A percentile compares a stretch with the other conserved stretches of the same genome.
Conservation (phyloP, 2,797 vertebrate genomes). For the Oreochromis grahami region DNA sequence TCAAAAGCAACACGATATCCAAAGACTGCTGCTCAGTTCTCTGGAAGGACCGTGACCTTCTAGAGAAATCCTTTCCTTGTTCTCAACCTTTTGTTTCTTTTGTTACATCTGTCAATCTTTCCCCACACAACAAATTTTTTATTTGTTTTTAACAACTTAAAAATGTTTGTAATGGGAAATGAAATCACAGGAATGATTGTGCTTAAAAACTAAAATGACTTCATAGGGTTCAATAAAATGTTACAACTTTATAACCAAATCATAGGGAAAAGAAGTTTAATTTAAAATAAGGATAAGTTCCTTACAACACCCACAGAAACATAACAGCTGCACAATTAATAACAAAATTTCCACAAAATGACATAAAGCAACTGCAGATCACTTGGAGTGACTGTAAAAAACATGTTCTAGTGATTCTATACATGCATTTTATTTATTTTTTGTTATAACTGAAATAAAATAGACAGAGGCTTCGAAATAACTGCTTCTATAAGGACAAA, state of each 20-base stretch:
- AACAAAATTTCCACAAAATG: not conserved
- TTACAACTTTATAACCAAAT: not conserved
- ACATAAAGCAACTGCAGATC: not conserved
- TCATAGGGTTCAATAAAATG: not conserved
- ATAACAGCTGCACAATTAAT: not conserved
- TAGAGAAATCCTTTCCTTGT: not conserved
- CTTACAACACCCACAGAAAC: not conserved
- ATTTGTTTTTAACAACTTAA: not conserved
- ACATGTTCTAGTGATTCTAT: not conserved
- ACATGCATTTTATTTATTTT: accelerated
- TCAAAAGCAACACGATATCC: not conserved
- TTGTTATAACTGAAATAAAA: not conserved
- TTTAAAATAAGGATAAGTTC: not conserved
- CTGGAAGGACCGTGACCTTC: too few relatives aligned
- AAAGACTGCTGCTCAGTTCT: not conserved
- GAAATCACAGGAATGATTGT: not conserved
- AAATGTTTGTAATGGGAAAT: not conserved
- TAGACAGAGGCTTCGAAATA: not conserved
- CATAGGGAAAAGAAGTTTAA: not conserved
- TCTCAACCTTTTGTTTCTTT: not conserved
- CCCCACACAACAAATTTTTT: not conserved
- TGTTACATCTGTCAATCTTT: not conserved
- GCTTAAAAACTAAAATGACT: not conserved
- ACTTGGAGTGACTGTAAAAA: not conserved
- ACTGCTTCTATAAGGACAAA: not conserved